Percentiles rank a stretch among this genome's conserved stretches.
These are phyloP conservation scores for Myotis planiceps DNA, from an alignment of 2,797 vertebrate species.

Conservation along the genomic window DNA sequence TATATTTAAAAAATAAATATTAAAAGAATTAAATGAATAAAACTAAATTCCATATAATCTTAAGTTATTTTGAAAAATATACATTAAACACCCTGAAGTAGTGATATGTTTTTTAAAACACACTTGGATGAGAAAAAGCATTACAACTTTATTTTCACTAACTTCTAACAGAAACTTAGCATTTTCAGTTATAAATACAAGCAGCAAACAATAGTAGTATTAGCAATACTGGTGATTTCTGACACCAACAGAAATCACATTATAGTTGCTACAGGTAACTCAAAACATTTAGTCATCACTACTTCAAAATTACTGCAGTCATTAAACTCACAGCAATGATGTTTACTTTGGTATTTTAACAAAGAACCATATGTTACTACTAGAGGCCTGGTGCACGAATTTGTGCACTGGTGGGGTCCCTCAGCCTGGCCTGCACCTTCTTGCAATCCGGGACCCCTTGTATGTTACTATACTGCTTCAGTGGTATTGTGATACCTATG, in stretches of 20 bases:
- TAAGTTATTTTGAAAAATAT: neutral
- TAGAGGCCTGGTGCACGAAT: no score
- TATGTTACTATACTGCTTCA: neutral
- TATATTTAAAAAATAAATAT: no score
- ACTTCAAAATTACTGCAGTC: neutral
- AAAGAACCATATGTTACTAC: neutral
- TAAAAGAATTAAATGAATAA: neutral
- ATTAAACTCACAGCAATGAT: neutral
- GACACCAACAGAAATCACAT: neutral
- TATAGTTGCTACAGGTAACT: neutral
- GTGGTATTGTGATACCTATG: neutral
- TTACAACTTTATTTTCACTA: slow-evolving; percentile 29
- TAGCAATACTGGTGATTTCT: neutral
- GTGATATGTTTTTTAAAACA: neutral
- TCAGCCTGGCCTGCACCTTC: neutral
- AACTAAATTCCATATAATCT: neutral
- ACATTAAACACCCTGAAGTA: neutral
- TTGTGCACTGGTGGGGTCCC: no score
- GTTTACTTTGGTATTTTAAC: neutral
- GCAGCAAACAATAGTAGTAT: neutral
- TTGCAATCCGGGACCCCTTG: neutral
- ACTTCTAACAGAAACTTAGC: neutral
- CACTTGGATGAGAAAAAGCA: neutral
- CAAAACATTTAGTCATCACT: neutral
- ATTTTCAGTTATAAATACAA: slow-evolving; percentile 20